These are phyloP conservation scores for Siphlonurus alternatus DNA, from an alignment of 2,888 invertebrate genomes.

Conservation along the genomic window DNA sequence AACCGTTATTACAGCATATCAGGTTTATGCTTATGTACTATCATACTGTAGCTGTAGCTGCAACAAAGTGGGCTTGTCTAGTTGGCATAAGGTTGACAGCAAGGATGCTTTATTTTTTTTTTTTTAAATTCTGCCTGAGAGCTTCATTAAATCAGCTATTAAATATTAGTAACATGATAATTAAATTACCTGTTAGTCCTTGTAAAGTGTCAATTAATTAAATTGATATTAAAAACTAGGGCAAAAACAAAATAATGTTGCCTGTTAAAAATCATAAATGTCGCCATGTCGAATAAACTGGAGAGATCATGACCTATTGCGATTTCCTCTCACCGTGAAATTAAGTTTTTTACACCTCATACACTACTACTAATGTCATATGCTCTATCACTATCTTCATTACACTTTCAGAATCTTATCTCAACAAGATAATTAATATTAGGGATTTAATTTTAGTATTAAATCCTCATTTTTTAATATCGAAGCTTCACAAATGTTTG, in stretches of 20 bases:
- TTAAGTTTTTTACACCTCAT: background rate
- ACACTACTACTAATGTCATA: too few relatives aligned
- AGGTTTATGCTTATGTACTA: too few relatives aligned
- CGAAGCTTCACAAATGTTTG: constrained; percentile 2
- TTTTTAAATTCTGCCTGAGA: too few relatives aligned
- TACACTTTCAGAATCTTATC: too few relatives aligned
- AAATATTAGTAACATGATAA: too few relatives aligned
- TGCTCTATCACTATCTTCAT: too few relatives aligned
- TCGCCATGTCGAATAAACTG: background rate
- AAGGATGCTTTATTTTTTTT: background rate
- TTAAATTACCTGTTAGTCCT: too few relatives aligned
- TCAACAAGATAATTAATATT: too few relatives aligned
- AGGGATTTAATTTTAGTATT: background rate
- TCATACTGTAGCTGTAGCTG: too few relatives aligned
- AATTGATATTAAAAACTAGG: background rate
- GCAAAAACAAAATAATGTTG: background rate
- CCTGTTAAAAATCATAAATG: background rate
- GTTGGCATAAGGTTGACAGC: background rate
- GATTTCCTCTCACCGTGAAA: background rate
- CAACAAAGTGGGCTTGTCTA: background rate
- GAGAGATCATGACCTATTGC: background rate
- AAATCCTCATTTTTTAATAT: background rate
- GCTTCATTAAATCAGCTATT: too few relatives aligned
- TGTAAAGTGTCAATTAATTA: background rate
- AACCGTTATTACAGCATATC: too few relatives aligned